These are phyloP conservation scores for Austrolebias charrua DNA, from an alignment of 2,797 vertebrate species.

Conservation along the genomic window DNA sequence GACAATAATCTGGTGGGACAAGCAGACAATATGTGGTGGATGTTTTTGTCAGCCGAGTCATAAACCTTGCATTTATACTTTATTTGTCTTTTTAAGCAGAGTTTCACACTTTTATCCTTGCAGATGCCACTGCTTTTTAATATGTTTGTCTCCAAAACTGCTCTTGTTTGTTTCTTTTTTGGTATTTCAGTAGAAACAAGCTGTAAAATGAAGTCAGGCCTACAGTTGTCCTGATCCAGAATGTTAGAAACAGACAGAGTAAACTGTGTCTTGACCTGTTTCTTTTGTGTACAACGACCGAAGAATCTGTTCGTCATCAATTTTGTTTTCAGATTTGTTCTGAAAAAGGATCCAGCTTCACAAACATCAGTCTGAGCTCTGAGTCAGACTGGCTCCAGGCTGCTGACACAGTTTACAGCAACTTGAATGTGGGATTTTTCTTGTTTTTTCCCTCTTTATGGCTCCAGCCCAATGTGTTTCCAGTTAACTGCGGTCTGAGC, in stretches of 20 bases:
- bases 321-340: background rate
- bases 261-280: background rate
- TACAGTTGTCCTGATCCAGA: background rate
- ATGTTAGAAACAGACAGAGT: background rate
- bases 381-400: background rate
- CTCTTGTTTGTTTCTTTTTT: background rate
- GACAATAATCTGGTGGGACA: background rate
- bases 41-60: background rate
- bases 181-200: background rate
- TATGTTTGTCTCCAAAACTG: background rate
- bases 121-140: background rate
- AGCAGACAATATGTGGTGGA: background rate
- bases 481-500: constrained; percentile 67
- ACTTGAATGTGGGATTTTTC: constrained; percentile 36
- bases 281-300: background rate
- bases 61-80: background rate
- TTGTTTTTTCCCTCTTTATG: constrained; percentile 18
- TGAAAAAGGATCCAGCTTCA: background rate
- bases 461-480: constrained; percentile 71
- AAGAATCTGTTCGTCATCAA: background rate
- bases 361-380: background rate
- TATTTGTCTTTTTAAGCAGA: background rate
- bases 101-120: background rate
- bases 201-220: background rate
- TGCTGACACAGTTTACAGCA: constrained; percentile 23